These are phyloP conservation scores for Mythimna pallens DNA, from an alignment of 2,888 invertebrate genomes.

Conservation along the genomic window DNA sequence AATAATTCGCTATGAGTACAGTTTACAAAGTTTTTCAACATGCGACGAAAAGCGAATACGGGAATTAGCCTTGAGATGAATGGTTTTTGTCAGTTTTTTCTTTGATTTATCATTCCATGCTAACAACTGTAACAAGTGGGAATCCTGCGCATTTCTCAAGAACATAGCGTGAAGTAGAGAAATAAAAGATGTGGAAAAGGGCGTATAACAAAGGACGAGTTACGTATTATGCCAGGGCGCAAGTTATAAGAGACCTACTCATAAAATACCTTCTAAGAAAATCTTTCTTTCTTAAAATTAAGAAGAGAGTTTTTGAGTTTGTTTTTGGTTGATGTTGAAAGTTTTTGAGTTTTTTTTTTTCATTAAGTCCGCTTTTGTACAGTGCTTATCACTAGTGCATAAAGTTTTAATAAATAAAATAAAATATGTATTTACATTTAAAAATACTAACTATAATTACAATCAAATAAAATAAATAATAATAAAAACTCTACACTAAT, in stretches of 20 bases:
- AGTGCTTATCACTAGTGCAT: too few relatives aligned
- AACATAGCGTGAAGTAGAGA: conserved; percentile 46
- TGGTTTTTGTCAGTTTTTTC: not conserved
- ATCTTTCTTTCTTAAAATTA: too few relatives aligned
- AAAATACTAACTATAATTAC: too few relatives aligned
- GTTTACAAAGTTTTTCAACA: not conserved
- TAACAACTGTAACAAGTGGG: conserved; percentile 22
- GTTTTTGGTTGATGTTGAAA: too few relatives aligned
- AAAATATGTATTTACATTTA: too few relatives aligned
- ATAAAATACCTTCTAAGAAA: not conserved
- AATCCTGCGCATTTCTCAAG: conserved; percentile 43
- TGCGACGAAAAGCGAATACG: not conserved
- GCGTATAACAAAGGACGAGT: conserved; percentile 55
- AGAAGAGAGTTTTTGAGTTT: too few relatives aligned
- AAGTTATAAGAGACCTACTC: conserved; percentile 36
- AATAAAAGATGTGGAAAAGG: conserved; percentile 56
- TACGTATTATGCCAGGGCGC: conserved; percentile 26
- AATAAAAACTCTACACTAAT: too few relatives aligned
- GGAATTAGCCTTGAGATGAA: not conserved
- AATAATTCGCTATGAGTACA: too few relatives aligned
- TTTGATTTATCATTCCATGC: conserved; percentile 14
- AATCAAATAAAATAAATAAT: too few relatives aligned
- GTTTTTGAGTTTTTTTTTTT: too few relatives aligned
- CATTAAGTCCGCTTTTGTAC: too few relatives aligned
- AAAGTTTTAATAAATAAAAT: too few relatives aligned